Evolutionary conservation across 2,113 vertebrate species (phyloP), one percentile per base, ranked within the genome.

Genomic region (Hassar affinis): DNA sequence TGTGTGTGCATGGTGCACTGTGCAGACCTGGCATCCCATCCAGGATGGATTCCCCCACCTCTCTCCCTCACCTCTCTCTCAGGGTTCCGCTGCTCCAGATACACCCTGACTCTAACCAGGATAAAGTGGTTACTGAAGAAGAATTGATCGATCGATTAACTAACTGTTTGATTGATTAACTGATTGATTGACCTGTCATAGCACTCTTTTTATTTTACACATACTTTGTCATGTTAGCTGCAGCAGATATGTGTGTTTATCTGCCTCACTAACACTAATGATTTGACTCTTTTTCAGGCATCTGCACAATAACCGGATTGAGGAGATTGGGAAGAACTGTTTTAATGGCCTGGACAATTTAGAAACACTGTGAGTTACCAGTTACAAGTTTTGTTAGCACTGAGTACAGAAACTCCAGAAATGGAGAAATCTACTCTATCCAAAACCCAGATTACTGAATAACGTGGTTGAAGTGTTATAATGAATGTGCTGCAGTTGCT

Each of bases 221-320:
- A 11, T 11, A 10, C 47, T 20, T 0, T 10, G 38, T n/a, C 68
- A 71, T n/a, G 69, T 47, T 47, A 6, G 5, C 69, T 54, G 0
- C 1, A 54, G 33, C 51, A 38, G 51, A 17, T 56, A 11, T 35
- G 35, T 35, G 33, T 30, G 56, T 25, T 35, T 35, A 35, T n/a
- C 10, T 6, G 1, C 25, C 18, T 56, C 51, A 76, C 17, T 22
- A 14, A 22, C 5, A 0, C 33, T 56, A 22, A 6, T 10, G 22
- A 6, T 22, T 4, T 81, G 42, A 6, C 22, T 59, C 35, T 59
- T 80, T 88, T 89, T n/a, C 82, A 99, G 98, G 72, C 97, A 99
- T 92, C 96, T 99, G 88, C 97, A 99, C 91, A 99, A 99, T 91
- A 99, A 98, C 93, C 96, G 96, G 93, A 98, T 99, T 88, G 96